A percentile compares a stretch with the other conserved stretches of the same genome.
Conservation (phyloP, 2,113 vertebrate species). For the Phyllostomus discolor region DNA sequence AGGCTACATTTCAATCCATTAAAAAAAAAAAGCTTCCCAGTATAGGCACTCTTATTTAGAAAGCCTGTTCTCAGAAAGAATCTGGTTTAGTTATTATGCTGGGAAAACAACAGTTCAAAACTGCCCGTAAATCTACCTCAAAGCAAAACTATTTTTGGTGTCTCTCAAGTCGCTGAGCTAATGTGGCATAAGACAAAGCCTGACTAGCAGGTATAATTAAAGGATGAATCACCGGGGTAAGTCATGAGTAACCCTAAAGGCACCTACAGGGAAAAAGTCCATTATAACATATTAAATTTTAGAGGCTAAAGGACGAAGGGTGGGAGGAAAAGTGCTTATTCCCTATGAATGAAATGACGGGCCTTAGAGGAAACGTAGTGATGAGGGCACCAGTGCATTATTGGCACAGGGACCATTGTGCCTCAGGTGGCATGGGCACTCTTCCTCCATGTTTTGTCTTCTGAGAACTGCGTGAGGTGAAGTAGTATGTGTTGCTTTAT, state of each 20-base stretch:
- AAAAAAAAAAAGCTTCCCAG: neutral
- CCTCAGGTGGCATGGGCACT: too few species aligned
- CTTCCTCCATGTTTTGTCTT: neutral
- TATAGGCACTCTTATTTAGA: neutral
- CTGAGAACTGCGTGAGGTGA: neutral
- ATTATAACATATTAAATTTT: neutral
- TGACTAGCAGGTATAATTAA: constrained; percentile 62
- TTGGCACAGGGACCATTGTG: neutral
- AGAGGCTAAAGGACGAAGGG: neutral
- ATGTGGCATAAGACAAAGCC: constrained; percentile 24
- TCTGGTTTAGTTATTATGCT: neutral
- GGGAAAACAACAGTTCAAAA: constrained; percentile 36
- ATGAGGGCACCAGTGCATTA: neutral
- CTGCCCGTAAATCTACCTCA: neutral
- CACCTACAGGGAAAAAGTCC: neutral
- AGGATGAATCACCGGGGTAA: constrained; percentile 48
- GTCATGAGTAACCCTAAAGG: constrained; percentile 12
- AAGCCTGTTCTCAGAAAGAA: neutral
- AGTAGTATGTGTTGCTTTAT: neutral
- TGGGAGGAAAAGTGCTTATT: neutral
- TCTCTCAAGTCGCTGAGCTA: neutral
- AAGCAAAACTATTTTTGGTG: constrained; percentile 20
- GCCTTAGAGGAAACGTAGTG: neutral
- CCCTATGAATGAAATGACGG: neutral
- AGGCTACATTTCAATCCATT: neutral